Evolutionary conservation across 2,888 invertebrate genomes (phyloP).

Genomic region (Xestia ashworthii): DNA sequence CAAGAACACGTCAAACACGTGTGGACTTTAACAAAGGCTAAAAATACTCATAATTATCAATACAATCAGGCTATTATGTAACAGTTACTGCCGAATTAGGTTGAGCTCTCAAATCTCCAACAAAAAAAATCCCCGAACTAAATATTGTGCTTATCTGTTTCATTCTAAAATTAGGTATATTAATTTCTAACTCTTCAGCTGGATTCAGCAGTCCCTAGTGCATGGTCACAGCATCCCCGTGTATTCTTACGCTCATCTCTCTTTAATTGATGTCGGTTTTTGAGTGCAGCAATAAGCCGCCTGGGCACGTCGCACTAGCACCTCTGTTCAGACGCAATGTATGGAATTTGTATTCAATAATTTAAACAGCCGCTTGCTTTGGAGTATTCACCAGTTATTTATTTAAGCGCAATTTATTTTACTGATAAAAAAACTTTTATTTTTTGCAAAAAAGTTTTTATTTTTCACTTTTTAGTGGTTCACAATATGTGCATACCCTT

Average conservation of each 20-base stretch:
- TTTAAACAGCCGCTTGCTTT: conserved; percentile 79
- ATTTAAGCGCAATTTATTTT: conserved; percentile 75
- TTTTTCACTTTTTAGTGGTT: too few species aligned
- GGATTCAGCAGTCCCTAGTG: background rate
- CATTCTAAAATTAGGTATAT: background rate
- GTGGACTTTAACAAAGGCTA: background rate
- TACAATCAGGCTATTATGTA: background rate
- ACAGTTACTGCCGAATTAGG: background rate
- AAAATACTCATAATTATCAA: background rate
- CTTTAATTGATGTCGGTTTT: conserved; percentile 89
- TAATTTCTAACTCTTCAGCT: background rate
- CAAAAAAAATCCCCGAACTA: too few species aligned
- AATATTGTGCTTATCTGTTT: background rate
- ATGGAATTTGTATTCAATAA: conserved; percentile 88
- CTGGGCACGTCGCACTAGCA: conserved; percentile 77
- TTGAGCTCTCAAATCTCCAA: background rate
- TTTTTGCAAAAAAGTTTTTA: too few species aligned
- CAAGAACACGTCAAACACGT: too few species aligned
- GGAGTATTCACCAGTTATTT: conserved; percentile 74
- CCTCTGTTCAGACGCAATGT: conserved; percentile 82
- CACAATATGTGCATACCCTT: too few species aligned
- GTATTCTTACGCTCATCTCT: conserved; percentile 77
- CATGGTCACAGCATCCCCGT: conserved; percentile 58
- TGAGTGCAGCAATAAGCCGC: conserved; percentile 85
- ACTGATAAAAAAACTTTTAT: too few species aligned